A percentile compares a stretch with the other conserved stretches of the same genome.
Evolutionary conservation across 2,113 vertebrate genomes (phyloP).

Genomic region (Alexandromys fortis): DNA sequence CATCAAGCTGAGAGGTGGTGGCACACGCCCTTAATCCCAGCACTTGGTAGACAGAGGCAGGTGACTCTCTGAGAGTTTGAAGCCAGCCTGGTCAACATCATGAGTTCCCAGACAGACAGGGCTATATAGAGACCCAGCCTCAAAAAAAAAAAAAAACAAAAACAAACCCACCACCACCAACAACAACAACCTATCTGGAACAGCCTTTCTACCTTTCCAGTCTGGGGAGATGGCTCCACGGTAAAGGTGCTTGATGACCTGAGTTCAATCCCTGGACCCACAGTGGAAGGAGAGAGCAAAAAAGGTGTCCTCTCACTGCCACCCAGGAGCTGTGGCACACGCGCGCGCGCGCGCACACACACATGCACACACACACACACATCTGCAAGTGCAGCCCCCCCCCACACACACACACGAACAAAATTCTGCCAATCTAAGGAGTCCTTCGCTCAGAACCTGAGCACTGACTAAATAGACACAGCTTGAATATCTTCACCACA

Average conservation of each 20-base stretch:
- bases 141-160: background rate
- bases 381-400: too few relatives aligned
- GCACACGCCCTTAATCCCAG: background rate
- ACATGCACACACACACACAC: background rate
- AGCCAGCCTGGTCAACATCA: background rate
- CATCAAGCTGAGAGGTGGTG: background rate
- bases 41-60: background rate
- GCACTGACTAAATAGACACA: background rate
- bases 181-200: too few relatives aligned
- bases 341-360: too few relatives aligned
- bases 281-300: background rate
- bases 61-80: background rate
- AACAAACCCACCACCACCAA: too few relatives aligned
- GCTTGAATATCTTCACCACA: background rate
- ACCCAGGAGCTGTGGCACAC: background rate
- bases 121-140: background rate
- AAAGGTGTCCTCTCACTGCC: background rate
- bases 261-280: background rate
- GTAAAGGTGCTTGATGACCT: background rate
- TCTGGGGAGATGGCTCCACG: background rate
- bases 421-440: background rate
- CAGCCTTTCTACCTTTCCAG: background rate
- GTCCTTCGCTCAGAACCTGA: background rate
- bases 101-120: background rate
- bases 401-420: background rate